Base-by-base conservation (phyloP, 2,797 vertebrate genomes). In the Parotocinclus haroldoi region DNA sequence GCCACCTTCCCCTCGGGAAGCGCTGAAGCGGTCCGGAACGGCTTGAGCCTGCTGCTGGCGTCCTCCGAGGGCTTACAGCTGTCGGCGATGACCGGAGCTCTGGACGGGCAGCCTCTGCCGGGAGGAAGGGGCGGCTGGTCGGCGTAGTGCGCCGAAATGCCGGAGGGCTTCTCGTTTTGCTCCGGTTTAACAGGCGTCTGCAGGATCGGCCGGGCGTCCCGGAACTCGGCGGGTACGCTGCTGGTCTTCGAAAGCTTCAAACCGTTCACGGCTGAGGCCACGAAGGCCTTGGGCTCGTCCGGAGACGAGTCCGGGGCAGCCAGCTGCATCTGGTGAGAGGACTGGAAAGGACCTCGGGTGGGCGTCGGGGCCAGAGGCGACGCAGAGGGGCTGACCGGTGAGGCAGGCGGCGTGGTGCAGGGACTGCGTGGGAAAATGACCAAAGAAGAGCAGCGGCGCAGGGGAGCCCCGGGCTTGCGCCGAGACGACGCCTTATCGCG, bases 361-460 rank as follows among this genome's bases (percentile, higher is more conserved):
- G 73, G 67, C 4, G 63, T 40, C 10, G 76, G 58, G 69, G 86
- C 85, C 59, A 76, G 76, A 10, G 89, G 85, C 10, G 86, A 75
- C 12, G 90, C 85, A 61, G 83, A 82, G 6, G 88, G 82, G 75
- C 79, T 87, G 46, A 92, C 87, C 0, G 95, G 95, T 54, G 95
- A 96, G 44, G 91, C 82, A 13, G 95, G 95, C 9, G 95, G 95
- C 4, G 93, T 96, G 73, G 76, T 89, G 37, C 92, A 93, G 68
- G 93, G 94, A 76, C 93, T 98, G 80, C 90, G 88, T 11, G 96
- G 94, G 68, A 97, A 97, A 78, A 99, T 92, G 59, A 99, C 92
- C 82, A 99, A 82, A 0, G 97, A 99, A 0, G 95, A 96, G 80
- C 94, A 99, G 14, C 95, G 93, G 65, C 93, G 91, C 46, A 97